Conservation (phyloP, 2,113 vertebrate genomes). For the Poecilia latipinna region DNA sequence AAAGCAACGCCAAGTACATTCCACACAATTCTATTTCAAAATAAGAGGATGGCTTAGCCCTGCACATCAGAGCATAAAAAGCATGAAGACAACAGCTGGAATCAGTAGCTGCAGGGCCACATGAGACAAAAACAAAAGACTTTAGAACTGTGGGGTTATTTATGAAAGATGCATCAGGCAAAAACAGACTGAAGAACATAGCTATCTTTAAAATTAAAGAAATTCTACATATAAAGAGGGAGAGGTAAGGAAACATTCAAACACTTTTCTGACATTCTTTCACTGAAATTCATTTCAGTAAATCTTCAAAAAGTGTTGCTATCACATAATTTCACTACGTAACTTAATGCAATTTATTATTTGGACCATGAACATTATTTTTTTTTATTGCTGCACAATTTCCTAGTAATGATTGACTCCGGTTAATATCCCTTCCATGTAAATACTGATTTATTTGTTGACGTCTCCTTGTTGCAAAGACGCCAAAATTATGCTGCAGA, state of each 20-base stretch:
- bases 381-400: neutral
- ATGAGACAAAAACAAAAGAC: neutral
- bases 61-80: conserved; percentile 36
- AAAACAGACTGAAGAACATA: neutral
- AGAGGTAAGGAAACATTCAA: neutral
- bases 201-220: neutral
- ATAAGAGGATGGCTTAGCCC: conserved; percentile 25
- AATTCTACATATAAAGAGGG: neutral
- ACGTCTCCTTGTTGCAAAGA: neutral
- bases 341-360: neutral
- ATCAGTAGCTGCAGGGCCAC: conserved; percentile 13
- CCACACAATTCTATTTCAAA: conserved; percentile 11
- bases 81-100: conserved; percentile 10
- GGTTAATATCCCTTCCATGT: neutral
- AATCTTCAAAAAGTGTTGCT: neutral
- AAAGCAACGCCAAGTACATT: conserved; percentile 48
- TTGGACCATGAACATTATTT: neutral
- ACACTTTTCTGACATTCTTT: neutral
- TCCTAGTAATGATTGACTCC: neutral
- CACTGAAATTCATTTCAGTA: neutral
- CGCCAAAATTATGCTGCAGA: neutral
- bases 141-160: conserved; percentile 1
- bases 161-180: neutral
- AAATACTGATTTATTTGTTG: neutral
- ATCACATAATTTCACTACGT: neutral